phyloP scores from a whole-genome alignment of 2,797 vertebrate genomes.

The Podarcis siculus region DNA sequence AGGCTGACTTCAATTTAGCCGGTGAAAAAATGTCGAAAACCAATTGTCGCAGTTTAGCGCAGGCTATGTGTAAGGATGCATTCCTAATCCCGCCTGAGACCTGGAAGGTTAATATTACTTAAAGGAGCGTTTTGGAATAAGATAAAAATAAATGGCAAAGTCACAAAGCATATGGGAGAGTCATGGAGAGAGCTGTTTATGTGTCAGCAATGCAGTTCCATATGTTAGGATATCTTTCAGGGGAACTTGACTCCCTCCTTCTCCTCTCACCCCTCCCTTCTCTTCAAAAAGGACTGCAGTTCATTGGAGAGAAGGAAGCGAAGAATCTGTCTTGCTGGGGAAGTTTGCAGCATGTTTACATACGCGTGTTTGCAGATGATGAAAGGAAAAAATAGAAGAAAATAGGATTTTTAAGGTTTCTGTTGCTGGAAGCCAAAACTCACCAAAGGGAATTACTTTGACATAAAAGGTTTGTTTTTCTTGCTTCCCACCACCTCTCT shows the following conservation, averaged over 20 bases:
- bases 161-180: background rate
- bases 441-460: background rate
- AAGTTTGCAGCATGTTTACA: conserved; percentile 35
- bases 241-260: background rate
- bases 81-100: background rate
- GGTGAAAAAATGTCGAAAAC: background rate
- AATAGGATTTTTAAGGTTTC: conserved; percentile 21
- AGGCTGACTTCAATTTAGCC: background rate
- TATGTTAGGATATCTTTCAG: conserved; percentile 8
- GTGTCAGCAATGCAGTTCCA: background rate
- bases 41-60: background rate
- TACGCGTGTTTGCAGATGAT: conserved; percentile 14
- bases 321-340: conserved; percentile 7
- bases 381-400: conserved; percentile 9
- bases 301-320: conserved; percentile 28
- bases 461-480: background rate
- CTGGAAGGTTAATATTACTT: background rate
- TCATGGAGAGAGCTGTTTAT: background rate
- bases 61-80: background rate
- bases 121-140: background rate
- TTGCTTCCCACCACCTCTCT: rapidly evolving
- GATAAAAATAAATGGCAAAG: background rate
- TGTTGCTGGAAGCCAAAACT: rapidly evolving
- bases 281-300: background rate
- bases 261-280: conserved; percentile 9